Percentiles rank a stretch among this genome's conserved stretches.
Conservation (phyloP, 2,888 invertebrate species). For the Heliconius cydno region DNA sequence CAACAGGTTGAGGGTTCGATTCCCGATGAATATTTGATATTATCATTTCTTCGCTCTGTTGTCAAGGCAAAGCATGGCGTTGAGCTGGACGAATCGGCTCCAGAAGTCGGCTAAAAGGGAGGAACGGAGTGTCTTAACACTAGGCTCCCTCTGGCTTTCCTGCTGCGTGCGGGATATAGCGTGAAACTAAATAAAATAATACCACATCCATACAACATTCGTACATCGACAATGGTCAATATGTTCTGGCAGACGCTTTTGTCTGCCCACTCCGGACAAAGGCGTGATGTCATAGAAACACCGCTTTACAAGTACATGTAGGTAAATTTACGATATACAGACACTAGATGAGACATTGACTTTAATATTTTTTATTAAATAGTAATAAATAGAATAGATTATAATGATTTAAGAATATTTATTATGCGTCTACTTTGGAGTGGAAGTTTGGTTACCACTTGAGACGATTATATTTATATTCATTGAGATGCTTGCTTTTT, state of each 20-base stretch:
- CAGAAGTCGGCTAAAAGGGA: neutral
- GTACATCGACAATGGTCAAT: conserved; percentile 51
- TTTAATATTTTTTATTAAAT: neutral
- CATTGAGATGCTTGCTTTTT: neutral
- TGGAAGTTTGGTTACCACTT: conserved; percentile 7
- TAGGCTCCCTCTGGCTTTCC: neutral
- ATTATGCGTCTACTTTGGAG: neutral
- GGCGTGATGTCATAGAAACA: conserved; percentile 75
- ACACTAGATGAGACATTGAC: conserved; percentile 27
- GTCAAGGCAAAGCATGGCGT: neutral
- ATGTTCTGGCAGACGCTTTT: conserved; percentile 67
- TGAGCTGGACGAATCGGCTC: neutral
- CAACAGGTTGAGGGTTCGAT: too few relatives aligned
- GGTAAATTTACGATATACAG: conserved; percentile 12
- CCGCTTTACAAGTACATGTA: conserved; percentile 42
- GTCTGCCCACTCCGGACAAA: conserved; percentile 78
- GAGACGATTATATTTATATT: neutral
- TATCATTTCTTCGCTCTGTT: too few relatives aligned
- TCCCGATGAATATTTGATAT: too few relatives aligned
- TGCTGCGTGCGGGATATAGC: neutral
- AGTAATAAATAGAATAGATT: neutral
- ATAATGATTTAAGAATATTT: neutral
- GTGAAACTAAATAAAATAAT: neutral
- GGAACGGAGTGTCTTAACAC: neutral
- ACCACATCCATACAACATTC: conserved; percentile 32